Conservation (phyloP, 2,797 vertebrate species). For the Danio tinwini region DNA sequence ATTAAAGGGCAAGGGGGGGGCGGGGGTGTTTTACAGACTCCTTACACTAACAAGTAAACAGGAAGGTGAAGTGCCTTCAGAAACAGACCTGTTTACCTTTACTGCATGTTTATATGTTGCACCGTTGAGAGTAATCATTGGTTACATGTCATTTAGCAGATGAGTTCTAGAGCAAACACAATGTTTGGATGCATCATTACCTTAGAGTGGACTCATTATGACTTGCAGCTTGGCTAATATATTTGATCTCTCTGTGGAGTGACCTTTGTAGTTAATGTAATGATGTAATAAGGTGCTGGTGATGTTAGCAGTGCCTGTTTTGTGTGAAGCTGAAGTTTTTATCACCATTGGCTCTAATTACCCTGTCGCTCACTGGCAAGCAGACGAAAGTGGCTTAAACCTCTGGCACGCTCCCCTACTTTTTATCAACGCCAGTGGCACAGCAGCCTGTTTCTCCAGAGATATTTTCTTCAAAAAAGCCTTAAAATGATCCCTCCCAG, state of each 20-base stretch:
- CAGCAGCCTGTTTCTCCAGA: slow-evolving; percentile 28
- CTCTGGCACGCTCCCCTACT: slow-evolving; percentile 9
- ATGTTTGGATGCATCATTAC: not conserved
- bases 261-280: slow-evolving; percentile 22
- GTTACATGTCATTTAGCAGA: slow-evolving; percentile 7
- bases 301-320: slow-evolving; percentile 12
- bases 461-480: slow-evolving; percentile 22
- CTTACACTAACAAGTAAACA: slow-evolving; percentile 19
- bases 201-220: slow-evolving; percentile 30
- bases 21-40: slow-evolving; percentile 11
- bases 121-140: not conserved
- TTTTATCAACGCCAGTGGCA: slow-evolving; percentile 42
- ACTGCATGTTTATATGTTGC: not conserved
- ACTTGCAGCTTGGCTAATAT: not conserved
- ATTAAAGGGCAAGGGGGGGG: not conserved
- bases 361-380: slow-evolving; percentile 20
- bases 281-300: not conserved
- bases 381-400: slow-evolving; percentile 23
- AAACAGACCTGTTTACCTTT: not conserved
- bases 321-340: slow-evolving; percentile 29
- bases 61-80: not conserved
- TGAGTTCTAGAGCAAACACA: not conserved
- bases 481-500: slow-evolving; percentile 24
- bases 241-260: slow-evolving; percentile 25
- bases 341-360: slow-evolving; percentile 38